Evolutionary conservation across 2,797 vertebrate species (phyloP).

Genomic region (Oryzias sinensis): DNA sequence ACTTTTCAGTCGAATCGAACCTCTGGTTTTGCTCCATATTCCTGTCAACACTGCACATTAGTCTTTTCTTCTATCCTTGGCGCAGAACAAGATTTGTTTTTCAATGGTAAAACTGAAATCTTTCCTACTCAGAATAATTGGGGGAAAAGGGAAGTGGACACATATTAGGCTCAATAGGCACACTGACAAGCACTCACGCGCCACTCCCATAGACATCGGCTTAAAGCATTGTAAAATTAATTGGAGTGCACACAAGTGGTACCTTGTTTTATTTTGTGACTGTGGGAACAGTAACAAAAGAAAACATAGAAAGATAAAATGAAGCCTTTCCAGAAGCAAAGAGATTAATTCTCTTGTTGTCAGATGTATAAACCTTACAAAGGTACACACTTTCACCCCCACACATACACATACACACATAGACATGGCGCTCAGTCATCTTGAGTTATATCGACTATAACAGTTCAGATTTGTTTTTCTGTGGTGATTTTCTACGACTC

Average conservation of each 20-base stretch:
- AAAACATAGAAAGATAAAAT: conserved; percentile 67
- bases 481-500: conserved; percentile 36
- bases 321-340: conserved; percentile 51
- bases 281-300: conserved; percentile 33
- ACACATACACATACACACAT: conserved; percentile 15
- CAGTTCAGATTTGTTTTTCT: conserved; percentile 37
- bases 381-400: conserved; percentile 3
- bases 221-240: conserved; percentile 38
- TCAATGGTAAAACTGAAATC: conserved; percentile 45
- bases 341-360: conserved; percentile 65
- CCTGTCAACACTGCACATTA: conserved; percentile 31
- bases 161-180: conserved; percentile 61
- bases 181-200: conserved; percentile 21
- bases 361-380: conserved; percentile 43
- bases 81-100: conserved; percentile 36
- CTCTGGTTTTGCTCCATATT: conserved; percentile 29
- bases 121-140: conserved; percentile 62
- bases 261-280: conserved; percentile 44
- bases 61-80: conserved; percentile 26
- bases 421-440: conserved; percentile 22
- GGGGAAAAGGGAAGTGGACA: conserved; percentile 36
- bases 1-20: conserved; percentile 32
- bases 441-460: conserved; percentile 39
- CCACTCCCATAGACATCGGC: conserved; percentile 35
- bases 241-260: conserved; percentile 28